Conservation (phyloP, 30 jellyfish, hydroid and myxozoan genomes). For the Chrysaora quinquecirrha region DNA sequence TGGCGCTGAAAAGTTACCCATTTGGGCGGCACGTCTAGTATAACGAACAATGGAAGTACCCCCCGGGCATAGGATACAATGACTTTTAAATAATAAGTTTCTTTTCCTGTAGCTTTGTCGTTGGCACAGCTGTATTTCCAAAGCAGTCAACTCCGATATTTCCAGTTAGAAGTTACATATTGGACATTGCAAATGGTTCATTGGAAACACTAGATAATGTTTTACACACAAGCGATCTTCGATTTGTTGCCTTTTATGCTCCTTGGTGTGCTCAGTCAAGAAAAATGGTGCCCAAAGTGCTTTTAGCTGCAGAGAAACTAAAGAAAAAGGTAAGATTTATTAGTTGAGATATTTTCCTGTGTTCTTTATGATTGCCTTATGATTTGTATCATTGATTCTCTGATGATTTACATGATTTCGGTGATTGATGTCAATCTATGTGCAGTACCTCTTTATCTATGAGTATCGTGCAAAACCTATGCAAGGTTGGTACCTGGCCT, state of each 20-base stretch:
- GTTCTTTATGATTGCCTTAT: background rate
- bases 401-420: too few species aligned
- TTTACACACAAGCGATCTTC: slow-evolving; percentile 26
- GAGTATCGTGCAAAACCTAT: background rate
- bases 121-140: slow-evolving; percentile 31
- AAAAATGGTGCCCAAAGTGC: slow-evolving; percentile 72
- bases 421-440: background rate
- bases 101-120: slow-evolving; percentile 21
- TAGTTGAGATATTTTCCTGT: too few species aligned
- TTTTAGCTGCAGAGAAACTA: slow-evolving; percentile 48
- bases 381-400: background rate
- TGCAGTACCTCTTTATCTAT: background rate
- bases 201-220: slow-evolving; percentile 44
- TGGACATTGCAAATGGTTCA: slow-evolving; percentile 83
- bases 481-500: background rate
- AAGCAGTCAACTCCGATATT: slow-evolving; percentile 42
- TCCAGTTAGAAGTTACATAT: slow-evolving; percentile 63
- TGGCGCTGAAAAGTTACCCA: too few species aligned
- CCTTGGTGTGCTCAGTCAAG: slow-evolving; percentile 94
- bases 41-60: too few species aligned
- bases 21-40: too few species aligned
- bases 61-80: too few species aligned
- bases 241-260: slow-evolving; percentile 83
- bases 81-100: too few species aligned
- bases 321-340: slow-evolving; percentile 42